Conservation (phyloP, 2,113 vertebrate genomes). For the Callopanchax toddi region DNA sequence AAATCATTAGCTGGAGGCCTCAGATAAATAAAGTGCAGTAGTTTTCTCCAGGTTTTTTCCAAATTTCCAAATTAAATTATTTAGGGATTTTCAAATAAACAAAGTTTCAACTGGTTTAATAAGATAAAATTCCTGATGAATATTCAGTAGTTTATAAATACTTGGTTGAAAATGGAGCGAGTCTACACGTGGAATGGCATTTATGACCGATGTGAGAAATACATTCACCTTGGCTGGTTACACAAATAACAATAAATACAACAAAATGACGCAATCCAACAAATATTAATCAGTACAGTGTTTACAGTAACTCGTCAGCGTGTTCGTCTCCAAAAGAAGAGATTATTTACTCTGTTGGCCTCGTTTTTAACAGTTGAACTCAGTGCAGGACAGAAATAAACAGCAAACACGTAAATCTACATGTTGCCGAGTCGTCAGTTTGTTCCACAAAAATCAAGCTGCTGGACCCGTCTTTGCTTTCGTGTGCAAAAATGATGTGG, state of each 20-base stretch:
- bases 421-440: constrained; percentile 5
- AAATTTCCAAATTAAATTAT: no score
- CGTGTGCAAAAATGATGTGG: neutral
- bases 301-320: constrained; percentile 1
- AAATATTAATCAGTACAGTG: constrained; percentile 10
- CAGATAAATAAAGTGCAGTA: constrained; percentile 59
- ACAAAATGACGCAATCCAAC: constrained; percentile 25
- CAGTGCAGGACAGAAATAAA: constrained; percentile 63
- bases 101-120: constrained; percentile 4
- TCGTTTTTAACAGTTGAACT: constrained; percentile 29
- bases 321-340: constrained; percentile 15
- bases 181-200: constrained; percentile 14
- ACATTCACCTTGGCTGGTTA: constrained; percentile 61
- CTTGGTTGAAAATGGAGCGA: neutral
- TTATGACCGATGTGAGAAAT: constrained; percentile 19
- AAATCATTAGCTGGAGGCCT: constrained; percentile 12
- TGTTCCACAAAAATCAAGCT: neutral
- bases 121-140: neutral
- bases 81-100: no score
- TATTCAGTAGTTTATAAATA: neutral
- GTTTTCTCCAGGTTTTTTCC: constrained; percentile 3
- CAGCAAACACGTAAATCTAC: constrained; percentile 16
- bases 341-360: constrained; percentile 13
- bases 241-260: constrained; percentile 46
- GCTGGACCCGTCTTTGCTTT: neutral